Conservation (phyloP, 2,888 invertebrate genomes). For the Aleiodes testaceus region DNA sequence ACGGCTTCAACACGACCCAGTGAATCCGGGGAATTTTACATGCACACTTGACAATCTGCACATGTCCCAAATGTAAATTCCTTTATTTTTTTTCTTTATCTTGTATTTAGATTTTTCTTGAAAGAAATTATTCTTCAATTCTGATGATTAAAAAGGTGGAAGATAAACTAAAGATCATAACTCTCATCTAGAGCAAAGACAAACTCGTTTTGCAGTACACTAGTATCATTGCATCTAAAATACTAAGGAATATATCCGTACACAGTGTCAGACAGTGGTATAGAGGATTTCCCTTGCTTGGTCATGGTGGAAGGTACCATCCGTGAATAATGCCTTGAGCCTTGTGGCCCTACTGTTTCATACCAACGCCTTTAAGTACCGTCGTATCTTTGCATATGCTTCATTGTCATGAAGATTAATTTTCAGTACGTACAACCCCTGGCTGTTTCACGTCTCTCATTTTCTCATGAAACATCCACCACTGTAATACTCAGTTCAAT, state of each 20-base stretch:
- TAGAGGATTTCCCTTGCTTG: conserved; percentile 6
- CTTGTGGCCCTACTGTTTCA: conserved; percentile 24
- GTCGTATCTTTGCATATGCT: conserved; percentile 40
- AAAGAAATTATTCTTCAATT: no score
- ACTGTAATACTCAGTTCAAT: not conserved
- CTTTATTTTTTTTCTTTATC: conserved; percentile 7
- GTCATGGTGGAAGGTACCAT: conserved; percentile 36
- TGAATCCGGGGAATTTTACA: conserved; percentile 32
- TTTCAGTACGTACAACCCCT: conserved; percentile 30
- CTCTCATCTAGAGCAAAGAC: not conserved
- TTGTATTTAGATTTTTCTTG: no score
- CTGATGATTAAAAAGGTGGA: no score
- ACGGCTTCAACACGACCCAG: conserved; percentile 32
- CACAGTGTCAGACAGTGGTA: not conserved
- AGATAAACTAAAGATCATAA: not conserved
- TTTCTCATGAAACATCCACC: conserved; percentile 2
- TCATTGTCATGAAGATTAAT: conserved; percentile 42
- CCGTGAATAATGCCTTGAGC: conserved; percentile 38
- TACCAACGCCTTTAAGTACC: conserved; percentile 39
- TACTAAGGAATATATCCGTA: conserved; percentile 18
- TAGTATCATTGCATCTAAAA: conserved; percentile 23
- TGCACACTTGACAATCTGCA: conserved; percentile 26
- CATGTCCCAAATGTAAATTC: not conserved
- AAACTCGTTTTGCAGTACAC: not conserved
- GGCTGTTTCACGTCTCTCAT: not conserved